phyloP scores from a whole-genome alignment of 2,113 vertebrate species.

The Riparia riparia region DNA sequence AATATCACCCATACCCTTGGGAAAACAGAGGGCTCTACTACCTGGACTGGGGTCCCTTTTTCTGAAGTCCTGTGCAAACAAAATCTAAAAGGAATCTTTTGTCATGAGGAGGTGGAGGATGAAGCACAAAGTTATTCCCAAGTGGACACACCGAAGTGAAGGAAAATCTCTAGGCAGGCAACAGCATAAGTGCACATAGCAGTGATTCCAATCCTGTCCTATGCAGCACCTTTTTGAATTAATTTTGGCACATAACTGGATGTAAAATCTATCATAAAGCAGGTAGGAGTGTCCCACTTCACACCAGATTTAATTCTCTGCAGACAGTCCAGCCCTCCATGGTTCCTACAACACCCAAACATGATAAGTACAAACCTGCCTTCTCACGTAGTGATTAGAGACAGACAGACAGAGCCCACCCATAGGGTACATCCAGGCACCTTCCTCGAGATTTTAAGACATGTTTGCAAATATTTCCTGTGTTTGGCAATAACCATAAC shows the following conservation, averaged over 20 bases:
- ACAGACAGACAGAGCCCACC: neutral
- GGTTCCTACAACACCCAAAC: neutral
- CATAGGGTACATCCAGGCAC: neutral
- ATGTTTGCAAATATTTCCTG: neutral
- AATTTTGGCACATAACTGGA: neutral
- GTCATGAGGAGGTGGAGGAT: neutral
- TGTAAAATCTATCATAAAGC: neutral
- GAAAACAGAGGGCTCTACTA: neutral
- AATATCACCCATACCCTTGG: neutral
- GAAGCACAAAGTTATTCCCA: neutral
- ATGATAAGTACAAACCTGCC: neutral
- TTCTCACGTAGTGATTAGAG: accelerated
- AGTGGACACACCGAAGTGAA: neutral
- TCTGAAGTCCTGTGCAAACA: neutral
- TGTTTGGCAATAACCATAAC: slow-evolving; percentile 24
- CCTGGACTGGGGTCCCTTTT: neutral
- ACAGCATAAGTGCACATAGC: accelerated
- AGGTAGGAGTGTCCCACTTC: neutral
- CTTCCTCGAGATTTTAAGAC: neutral
- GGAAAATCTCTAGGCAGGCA: neutral
- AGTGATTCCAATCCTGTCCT: neutral
- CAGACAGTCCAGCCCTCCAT: neutral
- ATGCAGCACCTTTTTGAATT: neutral
- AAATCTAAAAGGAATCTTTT: neutral
- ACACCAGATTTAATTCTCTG: neutral